Percentiles rank a stretch among this genome's conserved stretches.
Evolutionary conservation across 30 jellyfish, hydroid and myxozoan species (phyloP).

Genomic region (Catostylus mosaicus): DNA sequence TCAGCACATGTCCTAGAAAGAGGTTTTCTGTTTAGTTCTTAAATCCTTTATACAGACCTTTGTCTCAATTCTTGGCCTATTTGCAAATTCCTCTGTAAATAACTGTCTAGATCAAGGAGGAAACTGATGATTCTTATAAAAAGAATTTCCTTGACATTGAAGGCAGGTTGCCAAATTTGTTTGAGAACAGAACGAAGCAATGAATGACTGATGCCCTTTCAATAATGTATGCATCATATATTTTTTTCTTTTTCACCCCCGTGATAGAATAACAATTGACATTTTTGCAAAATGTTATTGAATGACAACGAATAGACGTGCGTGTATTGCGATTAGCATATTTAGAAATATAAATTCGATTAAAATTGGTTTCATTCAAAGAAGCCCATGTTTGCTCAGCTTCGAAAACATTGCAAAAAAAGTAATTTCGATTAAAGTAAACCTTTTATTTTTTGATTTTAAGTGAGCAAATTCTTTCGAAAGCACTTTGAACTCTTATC

Average conservation of each 20-base stretch:
- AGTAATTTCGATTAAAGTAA: not conserved
- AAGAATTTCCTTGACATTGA: too few relatives aligned
- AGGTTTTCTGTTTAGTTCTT: too few relatives aligned
- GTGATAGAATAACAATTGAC: not conserved
- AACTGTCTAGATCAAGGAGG: too few relatives aligned
- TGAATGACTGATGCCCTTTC: too few relatives aligned
- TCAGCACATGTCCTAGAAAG: too few relatives aligned
- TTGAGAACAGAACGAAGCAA: too few relatives aligned
- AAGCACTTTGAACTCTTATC: not conserved
- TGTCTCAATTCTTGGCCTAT: too few relatives aligned
- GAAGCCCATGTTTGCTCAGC: not conserved
- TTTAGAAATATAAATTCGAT: not conserved
- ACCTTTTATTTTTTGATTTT: not conserved
- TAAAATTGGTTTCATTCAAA: not conserved
- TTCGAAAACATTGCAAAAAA: not conserved
- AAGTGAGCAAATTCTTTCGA: not conserved
- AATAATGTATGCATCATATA: too few relatives aligned
- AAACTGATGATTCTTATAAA: too few relatives aligned
- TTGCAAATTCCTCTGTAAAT: too few relatives aligned
- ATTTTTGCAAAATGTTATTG: not conserved
- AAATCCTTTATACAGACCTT: too few relatives aligned
- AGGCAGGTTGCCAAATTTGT: too few relatives aligned
- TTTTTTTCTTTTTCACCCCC: not conserved
- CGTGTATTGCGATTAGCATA: slow-evolving; percentile 1
- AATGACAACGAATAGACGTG: not conserved